Percentiles rank a stretch among this genome's conserved stretches.
Evolutionary conservation across 2,113 vertebrate genomes (phyloP).

Genomic region (Monopterus albus): DNA sequence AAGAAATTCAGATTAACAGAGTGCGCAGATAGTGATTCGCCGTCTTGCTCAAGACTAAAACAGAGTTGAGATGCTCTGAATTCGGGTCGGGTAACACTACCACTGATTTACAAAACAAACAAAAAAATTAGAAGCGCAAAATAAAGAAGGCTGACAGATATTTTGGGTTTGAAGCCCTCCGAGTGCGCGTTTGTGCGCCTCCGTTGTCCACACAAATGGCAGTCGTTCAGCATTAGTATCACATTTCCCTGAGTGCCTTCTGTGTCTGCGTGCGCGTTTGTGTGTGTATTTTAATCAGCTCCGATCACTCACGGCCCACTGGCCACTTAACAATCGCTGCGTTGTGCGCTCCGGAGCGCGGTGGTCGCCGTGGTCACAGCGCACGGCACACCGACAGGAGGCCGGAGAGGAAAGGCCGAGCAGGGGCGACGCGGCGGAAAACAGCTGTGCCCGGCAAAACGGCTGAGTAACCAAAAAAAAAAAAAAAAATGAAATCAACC

Average conservation of each 20-base stretch:
- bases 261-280: constrained; percentile 10
- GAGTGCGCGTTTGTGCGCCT: constrained; percentile 32
- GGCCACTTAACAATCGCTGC: constrained; percentile 51
- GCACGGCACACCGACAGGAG: constrained; percentile 28
- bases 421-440: constrained; percentile 37
- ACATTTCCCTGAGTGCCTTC: constrained; percentile 25
- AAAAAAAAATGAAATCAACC: constrained; percentile 45
- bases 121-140: not conserved
- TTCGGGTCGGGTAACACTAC: constrained; percentile 36
- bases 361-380: constrained; percentile 26
- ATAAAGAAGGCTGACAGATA: constrained; percentile 23
- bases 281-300: constrained; percentile 53
- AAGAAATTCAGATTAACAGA: not conserved
- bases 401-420: constrained; percentile 18
- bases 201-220: constrained; percentile 39
- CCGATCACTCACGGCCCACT: constrained; percentile 54
- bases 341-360: constrained; percentile 50
- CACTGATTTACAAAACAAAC: not conserved
- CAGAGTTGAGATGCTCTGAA: constrained; percentile 22
- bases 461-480: constrained; percentile 41
- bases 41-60: constrained; percentile 18
- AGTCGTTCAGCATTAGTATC: constrained; percentile 45
- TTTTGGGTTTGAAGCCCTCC: constrained; percentile 31
- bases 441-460: constrained; percentile 65
- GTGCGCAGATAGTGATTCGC: constrained; percentile 1